Conservation (phyloP, 2,113 vertebrate species). For the Picathartes gymnocephalus region DNA sequence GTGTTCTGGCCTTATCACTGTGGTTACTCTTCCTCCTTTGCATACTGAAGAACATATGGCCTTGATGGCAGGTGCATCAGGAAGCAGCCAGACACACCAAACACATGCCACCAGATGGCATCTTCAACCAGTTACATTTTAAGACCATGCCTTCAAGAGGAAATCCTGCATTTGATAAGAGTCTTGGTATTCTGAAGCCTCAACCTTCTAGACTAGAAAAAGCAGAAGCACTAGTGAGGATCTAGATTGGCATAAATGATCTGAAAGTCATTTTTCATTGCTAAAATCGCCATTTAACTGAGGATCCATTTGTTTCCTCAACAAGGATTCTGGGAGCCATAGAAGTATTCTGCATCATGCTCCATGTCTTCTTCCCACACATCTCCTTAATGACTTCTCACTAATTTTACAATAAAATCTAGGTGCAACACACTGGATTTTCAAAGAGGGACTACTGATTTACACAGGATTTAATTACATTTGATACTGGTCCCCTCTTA, state of each 20-base stretch:
- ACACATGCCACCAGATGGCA: conserved; percentile 32
- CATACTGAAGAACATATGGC: neutral
- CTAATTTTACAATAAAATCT: neutral
- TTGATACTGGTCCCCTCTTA: neutral
- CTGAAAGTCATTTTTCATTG: neutral
- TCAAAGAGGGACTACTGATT: neutral
- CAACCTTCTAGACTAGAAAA: neutral
- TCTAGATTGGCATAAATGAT: rapidly evolving
- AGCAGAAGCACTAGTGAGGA: neutral
- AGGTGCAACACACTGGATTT: neutral
- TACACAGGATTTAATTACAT: neutral
- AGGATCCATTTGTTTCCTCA: neutral
- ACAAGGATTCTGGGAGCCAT: neutral
- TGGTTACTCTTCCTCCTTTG: neutral
- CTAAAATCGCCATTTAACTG: neutral
- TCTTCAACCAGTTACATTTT: neutral
- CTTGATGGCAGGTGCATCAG: neutral
- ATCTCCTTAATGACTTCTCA: neutral
- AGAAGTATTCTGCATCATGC: neutral
- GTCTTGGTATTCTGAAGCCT: neutral
- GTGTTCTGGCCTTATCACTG: neutral
- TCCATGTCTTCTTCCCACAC: neutral
- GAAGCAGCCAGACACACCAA: neutral
- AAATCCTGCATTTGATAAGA: neutral
- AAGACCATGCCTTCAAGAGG: neutral